These are phyloP conservation scores for Pelvicachromis taeniatus DNA, from an alignment of 2,113 vertebrate genomes.

Conservation along the genomic window DNA sequence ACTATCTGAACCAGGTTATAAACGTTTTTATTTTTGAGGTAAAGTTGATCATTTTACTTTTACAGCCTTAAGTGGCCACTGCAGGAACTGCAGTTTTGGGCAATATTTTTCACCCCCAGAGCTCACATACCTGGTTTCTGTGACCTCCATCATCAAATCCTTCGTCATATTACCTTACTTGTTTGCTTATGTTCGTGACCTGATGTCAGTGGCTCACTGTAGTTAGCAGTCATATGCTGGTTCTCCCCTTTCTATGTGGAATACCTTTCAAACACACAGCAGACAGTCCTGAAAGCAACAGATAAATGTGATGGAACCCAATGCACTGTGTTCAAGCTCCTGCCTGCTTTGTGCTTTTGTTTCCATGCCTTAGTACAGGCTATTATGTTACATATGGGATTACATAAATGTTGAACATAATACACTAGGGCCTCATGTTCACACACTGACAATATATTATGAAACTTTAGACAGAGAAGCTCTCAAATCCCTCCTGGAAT, in stretches of 20 bases:
- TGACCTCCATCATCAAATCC: not conserved
- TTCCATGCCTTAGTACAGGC: constrained; percentile 20
- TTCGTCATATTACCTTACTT: constrained; percentile 3
- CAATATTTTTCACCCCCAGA: not conserved
- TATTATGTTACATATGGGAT: constrained; percentile 57
- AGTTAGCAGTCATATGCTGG: not conserved
- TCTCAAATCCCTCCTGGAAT: constrained; percentile 32
- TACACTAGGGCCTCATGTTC: constrained; percentile 27
- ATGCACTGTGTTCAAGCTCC: not conserved
- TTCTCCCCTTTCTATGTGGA: not conserved
- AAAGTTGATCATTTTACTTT: not conserved
- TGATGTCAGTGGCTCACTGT: not conserved
- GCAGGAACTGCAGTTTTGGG: not conserved
- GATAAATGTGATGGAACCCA: constrained; percentile 1
- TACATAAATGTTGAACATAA: constrained; percentile 44
- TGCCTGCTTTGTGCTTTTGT: constrained; percentile 11
- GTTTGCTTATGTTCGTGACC: not conserved
- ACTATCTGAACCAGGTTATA: not conserved
- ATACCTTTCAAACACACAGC: not conserved
- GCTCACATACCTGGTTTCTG: not conserved
- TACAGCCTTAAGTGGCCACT: not conserved
- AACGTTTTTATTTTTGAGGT: not conserved
- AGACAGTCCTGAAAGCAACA: constrained; percentile 4
- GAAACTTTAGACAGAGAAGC: constrained; percentile 34
- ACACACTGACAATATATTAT: constrained; percentile 31